Conservation (phyloP, 2,888 invertebrate genomes). For the Callosobruchus maculatus region DNA sequence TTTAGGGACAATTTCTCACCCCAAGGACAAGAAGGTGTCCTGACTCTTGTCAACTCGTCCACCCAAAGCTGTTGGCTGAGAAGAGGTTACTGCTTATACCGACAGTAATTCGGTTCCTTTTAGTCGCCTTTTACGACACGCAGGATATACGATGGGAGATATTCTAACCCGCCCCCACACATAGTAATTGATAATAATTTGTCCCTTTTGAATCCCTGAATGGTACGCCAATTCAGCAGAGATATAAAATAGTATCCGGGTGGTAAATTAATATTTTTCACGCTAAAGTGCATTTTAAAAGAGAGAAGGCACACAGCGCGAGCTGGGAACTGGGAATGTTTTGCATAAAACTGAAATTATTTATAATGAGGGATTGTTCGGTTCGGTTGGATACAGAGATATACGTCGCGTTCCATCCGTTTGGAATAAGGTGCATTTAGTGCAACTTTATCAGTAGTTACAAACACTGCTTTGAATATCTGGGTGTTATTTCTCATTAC, state of each 20-base stretch:
- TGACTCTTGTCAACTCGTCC: too few species aligned
- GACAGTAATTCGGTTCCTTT: too few species aligned
- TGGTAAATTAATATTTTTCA: constrained; percentile 33
- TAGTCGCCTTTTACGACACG: too few species aligned
- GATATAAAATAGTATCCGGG: constrained; percentile 27
- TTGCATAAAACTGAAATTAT: background rate
- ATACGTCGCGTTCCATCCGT: too few species aligned
- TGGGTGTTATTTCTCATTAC: background rate
- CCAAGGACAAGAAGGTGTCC: too few species aligned
- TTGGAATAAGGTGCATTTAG: background rate
- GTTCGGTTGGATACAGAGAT: background rate
- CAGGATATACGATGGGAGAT: too few species aligned
- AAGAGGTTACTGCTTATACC: too few species aligned
- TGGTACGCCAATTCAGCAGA: background rate
- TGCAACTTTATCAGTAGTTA: background rate
- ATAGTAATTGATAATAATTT: too few species aligned
- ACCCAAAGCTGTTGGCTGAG: too few species aligned
- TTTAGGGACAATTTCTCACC: too few species aligned
- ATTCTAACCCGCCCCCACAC: too few species aligned
- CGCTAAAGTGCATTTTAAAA: constrained; percentile 24
- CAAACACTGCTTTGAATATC: background rate
- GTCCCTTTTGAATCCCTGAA: too few species aligned
- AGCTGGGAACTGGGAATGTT: constrained; percentile 11
- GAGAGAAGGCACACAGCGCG: background rate
- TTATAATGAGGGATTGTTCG: background rate